Percentiles rank a stretch among this genome's conserved stretches.
phyloP scores from a whole-genome alignment of 2,888 invertebrate species.

The Ophion costatus region DNA sequence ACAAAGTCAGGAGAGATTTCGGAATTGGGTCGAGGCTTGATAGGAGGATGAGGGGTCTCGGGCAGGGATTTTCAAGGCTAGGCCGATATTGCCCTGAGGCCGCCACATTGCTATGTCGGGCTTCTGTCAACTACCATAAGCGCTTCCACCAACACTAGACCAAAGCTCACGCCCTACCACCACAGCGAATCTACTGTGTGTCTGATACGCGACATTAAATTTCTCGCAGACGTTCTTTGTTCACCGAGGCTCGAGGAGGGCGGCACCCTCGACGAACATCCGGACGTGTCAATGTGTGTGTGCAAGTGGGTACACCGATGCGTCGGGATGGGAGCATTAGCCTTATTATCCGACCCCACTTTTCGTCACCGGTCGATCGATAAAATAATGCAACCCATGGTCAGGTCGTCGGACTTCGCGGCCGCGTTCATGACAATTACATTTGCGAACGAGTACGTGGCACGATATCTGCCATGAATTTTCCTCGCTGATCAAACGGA shows the following conservation, averaged over 20 bases:
- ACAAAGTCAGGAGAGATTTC: constrained; percentile 36
- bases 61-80: constrained; percentile 68
- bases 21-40: constrained; percentile 62
- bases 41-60: constrained; percentile 18
- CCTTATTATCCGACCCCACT: constrained; percentile 76
- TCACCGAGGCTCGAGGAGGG: constrained; percentile 62
- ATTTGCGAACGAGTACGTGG: constrained; percentile 5
- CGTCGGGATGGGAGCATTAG: constrained; percentile 71
- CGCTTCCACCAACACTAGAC: not conserved
- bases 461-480: not conserved
- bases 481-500: constrained; percentile 1
- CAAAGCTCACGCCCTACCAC: not conserved
- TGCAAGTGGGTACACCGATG: constrained; percentile 24
- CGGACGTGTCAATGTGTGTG: constrained; percentile 31
- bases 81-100: constrained; percentile 67
- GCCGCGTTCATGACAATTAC: not conserved
- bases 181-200: constrained; percentile 13
- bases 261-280: constrained; percentile 70
- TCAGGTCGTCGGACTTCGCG: constrained; percentile 63
- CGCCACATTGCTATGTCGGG: not conserved
- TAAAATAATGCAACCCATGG: constrained; percentile 69
- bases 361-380: constrained; percentile 72
- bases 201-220: constrained; percentile 71
- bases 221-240: constrained; percentile 70
- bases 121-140: constrained; percentile 15